Evolutionary conservation across 2,888 invertebrate genomes (phyloP).

Genomic region (Sinhomidia bicolor): DNA sequence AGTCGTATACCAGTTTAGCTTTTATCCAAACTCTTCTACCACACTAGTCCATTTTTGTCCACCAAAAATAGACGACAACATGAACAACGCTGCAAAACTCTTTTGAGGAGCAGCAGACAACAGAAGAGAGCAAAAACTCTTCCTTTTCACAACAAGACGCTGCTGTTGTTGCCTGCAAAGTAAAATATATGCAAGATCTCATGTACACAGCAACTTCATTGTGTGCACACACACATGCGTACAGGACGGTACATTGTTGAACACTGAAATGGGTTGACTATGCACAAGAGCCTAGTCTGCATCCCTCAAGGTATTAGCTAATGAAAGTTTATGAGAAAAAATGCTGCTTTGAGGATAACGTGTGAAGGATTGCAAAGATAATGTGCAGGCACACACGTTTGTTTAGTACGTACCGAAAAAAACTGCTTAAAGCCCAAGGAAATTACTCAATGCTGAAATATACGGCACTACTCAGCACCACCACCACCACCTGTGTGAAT

Average conservation of each 20-base stretch:
- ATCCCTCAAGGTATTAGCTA: slow-evolving; percentile 62
- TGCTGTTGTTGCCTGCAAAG: background rate
- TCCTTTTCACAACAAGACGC: background rate
- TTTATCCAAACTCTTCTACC: background rate
- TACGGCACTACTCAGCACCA: background rate
- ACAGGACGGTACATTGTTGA: background rate
- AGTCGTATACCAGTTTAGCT: no score
- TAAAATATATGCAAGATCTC: background rate
- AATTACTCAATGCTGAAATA: slow-evolving; percentile 52
- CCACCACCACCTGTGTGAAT: no score
- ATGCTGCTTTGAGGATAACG: background rate
- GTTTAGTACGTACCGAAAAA: background rate
- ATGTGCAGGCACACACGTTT: background rate
- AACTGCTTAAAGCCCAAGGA: slow-evolving; percentile 27
- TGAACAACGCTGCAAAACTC: no score
- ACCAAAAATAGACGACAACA: slow-evolving; percentile 19
- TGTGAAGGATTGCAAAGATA: slow-evolving; percentile 43
- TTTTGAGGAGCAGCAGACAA: no score
- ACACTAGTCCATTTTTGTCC: slow-evolving; percentile 13
- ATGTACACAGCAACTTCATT: background rate
- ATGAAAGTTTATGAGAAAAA: slow-evolving; percentile 62
- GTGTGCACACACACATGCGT: slow-evolving; percentile 5
- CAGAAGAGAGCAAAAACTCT: background rate
- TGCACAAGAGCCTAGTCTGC: background rate
- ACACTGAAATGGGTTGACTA: slow-evolving; percentile 50